These are phyloP conservation scores for Chloroceryle inda DNA, from an alignment of 2,797 vertebrate species.

Conservation along the genomic window DNA sequence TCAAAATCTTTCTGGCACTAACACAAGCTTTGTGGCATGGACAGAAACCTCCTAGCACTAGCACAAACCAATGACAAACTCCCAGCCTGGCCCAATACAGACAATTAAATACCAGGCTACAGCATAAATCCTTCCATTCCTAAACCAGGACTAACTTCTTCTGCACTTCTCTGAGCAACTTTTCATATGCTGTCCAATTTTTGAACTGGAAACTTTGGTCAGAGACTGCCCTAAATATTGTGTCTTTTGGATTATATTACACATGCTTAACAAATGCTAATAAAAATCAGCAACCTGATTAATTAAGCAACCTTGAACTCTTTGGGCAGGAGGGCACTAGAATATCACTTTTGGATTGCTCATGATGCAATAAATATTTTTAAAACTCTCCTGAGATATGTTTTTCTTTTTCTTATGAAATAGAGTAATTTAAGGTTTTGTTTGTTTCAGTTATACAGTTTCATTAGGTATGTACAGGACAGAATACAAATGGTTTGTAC, in stretches of 20 bases:
- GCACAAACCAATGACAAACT: neutral
- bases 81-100: neutral
- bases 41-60: neutral
- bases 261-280: neutral
- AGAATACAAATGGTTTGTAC: neutral
- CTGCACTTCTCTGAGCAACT: neutral
- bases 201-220: conserved; percentile 3
- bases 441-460: neutral
- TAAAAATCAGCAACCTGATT: neutral
- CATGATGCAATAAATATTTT: neutral
- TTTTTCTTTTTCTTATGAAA: neutral
- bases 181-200: neutral
- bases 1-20: neutral
- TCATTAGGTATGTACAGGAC: neutral
- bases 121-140: conserved; percentile 8
- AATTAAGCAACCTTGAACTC: neutral
- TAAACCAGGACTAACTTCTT: neutral
- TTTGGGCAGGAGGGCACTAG: neutral
- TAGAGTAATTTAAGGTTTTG: neutral
- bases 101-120: neutral
- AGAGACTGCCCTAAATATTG: neutral
- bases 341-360: neutral
- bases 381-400: neutral
- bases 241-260: neutral
- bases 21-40: neutral